Conservation (phyloP, 2,113 vertebrate genomes). For the Acinonyx jubatus region DNA sequence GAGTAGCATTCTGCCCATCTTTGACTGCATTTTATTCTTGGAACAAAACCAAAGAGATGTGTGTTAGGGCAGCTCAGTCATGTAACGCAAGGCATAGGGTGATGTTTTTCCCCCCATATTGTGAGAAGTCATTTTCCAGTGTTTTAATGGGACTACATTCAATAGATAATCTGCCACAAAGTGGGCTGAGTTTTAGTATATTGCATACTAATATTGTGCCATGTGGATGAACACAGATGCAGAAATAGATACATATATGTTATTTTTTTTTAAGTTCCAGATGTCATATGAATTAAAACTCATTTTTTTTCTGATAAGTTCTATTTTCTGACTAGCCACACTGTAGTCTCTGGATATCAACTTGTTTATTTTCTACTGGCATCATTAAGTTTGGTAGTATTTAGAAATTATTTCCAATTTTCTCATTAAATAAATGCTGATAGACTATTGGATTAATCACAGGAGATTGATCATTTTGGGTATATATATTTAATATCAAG, state of each 20-base stretch:
- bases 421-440: neutral
- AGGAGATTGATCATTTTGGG: neutral
- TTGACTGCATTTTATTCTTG: slow-evolving; percentile 45
- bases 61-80: slow-evolving; percentile 8
- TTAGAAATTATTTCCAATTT: slow-evolving; percentile 5
- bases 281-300: neutral
- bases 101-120: neutral
- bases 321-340: neutral
- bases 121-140: slow-evolving; percentile 31
- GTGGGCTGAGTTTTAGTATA: neutral
- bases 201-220: neutral
- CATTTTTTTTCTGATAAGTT: neutral
- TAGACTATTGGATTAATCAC: neutral
- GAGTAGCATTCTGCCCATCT: slow-evolving; percentile 18
- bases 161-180: neutral
- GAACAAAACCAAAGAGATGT: slow-evolving; percentile 8
- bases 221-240: neutral
- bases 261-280: neutral
- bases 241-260: neutral
- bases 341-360: neutral
- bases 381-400: neutral
- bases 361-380: neutral
- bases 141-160: neutral
- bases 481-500: neutral
- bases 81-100: neutral